Percentiles rank a stretch among this genome's conserved stretches.
These are phyloP conservation scores for Drosophila aldrichi DNA, from an alignment of 2,888 invertebrate genomes.

Conservation along the genomic window DNA sequence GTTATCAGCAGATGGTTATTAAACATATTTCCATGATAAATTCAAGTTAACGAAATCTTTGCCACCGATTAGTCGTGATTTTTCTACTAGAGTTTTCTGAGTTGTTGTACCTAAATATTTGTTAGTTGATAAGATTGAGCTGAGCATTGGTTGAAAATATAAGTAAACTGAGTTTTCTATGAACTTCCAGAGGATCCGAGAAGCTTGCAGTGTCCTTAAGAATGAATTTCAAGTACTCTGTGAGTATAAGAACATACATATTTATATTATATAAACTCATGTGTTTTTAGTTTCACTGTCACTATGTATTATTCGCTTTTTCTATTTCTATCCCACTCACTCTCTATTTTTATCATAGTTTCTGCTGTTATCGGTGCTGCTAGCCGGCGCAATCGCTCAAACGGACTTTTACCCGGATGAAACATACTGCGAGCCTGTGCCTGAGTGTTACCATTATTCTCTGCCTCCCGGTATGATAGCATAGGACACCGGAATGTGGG, in stretches of 20 bases:
- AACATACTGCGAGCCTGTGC: no score
- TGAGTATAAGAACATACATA: conserved; percentile 29
- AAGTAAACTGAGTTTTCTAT: no score
- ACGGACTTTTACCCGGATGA: no score
- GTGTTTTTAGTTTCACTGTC: neutral
- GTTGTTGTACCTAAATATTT: neutral
- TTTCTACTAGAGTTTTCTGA: no score
- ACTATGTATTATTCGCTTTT: neutral
- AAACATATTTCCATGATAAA: no score
- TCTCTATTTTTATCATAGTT: conserved; percentile 27
- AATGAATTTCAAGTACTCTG: conserved; percentile 48
- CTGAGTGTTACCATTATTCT: no score
- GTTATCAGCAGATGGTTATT: no score
- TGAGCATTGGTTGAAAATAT: conserved; percentile 14
- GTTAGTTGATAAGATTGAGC: conserved; percentile 10
- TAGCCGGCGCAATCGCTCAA: no score
- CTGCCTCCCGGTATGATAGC: no score
- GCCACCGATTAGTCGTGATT: no score
- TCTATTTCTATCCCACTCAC: neutral
- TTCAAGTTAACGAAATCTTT: no score
- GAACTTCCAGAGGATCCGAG: neutral
- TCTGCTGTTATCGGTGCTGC: conserved; percentile 30
- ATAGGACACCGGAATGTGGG: neutral
- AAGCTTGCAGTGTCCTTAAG: neutral
- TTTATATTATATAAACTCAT: no score